phyloP scores from a whole-genome alignment of 2,113 vertebrate species.

The Lepisosteus osseus region DNA sequence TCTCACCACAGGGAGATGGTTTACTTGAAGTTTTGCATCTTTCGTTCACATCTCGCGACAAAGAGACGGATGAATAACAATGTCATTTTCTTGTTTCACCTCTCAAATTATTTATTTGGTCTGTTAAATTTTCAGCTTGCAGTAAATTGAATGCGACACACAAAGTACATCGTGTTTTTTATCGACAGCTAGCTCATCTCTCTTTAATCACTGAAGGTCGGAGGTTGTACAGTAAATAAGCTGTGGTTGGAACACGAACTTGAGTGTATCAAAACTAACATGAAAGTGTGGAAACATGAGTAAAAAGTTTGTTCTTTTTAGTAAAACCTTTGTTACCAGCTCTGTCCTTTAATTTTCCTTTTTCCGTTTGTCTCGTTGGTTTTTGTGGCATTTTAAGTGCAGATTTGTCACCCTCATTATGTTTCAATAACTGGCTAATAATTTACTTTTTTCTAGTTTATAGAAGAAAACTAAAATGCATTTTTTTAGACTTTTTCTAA shows the following conservation, averaged over 20 bases:
- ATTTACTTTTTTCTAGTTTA: no score
- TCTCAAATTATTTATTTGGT: slow-evolving; percentile 69
- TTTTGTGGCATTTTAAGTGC: no score
- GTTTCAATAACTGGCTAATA: no score
- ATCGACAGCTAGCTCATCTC: slow-evolving; percentile 49
- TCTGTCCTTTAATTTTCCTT: no score
- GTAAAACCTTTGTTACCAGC: no score
- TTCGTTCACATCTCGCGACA: slow-evolving; percentile 55
- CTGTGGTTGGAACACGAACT: not conserved
- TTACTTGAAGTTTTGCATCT: slow-evolving; percentile 63
- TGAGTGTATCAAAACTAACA: slow-evolving; percentile 4
- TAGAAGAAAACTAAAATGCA: no score
- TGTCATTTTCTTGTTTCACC: slow-evolving; percentile 55
- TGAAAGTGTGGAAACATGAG: not conserved
- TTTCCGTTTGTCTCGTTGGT: no score
- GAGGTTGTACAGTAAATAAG: not conserved
- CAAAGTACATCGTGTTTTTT: slow-evolving; percentile 42
- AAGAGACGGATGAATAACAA: slow-evolving; percentile 63
- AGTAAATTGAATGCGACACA: slow-evolving; percentile 61
- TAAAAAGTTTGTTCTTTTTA: no score
- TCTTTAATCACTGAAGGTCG: slow-evolving; percentile 34
- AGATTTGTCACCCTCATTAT: no score
- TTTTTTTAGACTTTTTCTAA: no score
- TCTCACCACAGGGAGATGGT: slow-evolving; percentile 64
- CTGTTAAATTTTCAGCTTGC: slow-evolving; percentile 52